Evolutionary conservation across 2,888 invertebrate species (phyloP), one percentile per base, ranked within the genome.

Genomic region (Macrosoma leucophasiata): DNA sequence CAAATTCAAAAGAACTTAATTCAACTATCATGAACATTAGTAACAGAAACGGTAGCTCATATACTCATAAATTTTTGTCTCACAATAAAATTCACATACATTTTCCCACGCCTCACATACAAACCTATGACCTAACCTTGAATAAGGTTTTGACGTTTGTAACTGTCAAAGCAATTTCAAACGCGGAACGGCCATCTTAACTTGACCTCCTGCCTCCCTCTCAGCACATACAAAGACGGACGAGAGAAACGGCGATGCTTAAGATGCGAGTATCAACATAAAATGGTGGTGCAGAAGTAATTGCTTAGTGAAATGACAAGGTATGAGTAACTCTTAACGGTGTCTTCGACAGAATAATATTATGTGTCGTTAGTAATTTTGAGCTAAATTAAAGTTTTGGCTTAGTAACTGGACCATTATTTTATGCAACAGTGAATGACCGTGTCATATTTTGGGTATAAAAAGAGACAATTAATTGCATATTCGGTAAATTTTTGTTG

Each of bases 51-150:
- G 10, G 4, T 22, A 22, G 10, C 10, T 22, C 6, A n/a, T n/a
- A 10, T 22, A 22, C 4, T n/a, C n/a, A n/a, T n/a, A n/a, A n/a
- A n/a, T n/a, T n/a, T n/a, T n/a, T n/a, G n/a, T n/a, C n/a, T n/a
- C n/a, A n/a, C n/a, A n/a, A n/a, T n/a, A n/a, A n/a, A n/a, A n/a
- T n/a, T n/a, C n/a, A n/a, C n/a, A n/a, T n/a, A n/a, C n/a, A n/a
- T n/a, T 39, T 75, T 81, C 79, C 66, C 81, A 81, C 78, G 73
- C 66, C 67, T 66, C 62, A 59, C n/a, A 64, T 62, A 18, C 26
- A 39, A 42, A 77, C 73, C 75, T 72, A 52, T 61, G 72, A 75
- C 75, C 66, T 62, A 59, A 62, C 68, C 65, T 63, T 58, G 61
- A 62, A 60, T 56, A 54, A 45, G 35, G 47, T 67, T 70, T 69